phyloP scores from a whole-genome alignment of 2,113 vertebrate genomes.

The Climacteris rufus region DNA sequence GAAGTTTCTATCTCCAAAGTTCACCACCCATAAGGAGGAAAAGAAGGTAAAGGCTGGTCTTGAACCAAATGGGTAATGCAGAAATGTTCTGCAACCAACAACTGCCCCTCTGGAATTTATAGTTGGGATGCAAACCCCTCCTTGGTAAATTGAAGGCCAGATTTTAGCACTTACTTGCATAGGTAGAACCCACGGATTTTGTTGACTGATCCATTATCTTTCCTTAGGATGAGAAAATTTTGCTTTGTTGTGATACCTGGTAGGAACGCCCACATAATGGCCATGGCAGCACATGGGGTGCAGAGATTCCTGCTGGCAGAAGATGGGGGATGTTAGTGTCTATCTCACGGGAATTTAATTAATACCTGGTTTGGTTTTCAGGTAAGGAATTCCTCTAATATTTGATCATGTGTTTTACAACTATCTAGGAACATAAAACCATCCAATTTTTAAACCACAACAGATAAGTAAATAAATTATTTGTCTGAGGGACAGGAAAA shows the following conservation, averaged over 20 bases:
- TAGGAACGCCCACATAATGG: not conserved
- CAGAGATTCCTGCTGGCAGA: not conserved
- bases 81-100: not conserved
- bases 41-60: not conserved
- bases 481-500: not conserved
- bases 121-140: not conserved
- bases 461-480: not conserved
- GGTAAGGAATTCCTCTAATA: not conserved
- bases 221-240: not conserved
- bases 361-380: not conserved
- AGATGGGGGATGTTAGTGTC: not conserved
- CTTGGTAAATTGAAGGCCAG: not conserved
- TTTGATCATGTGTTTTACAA: not conserved
- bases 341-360: not conserved
- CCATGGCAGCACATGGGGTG: not conserved
- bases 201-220: not conserved
- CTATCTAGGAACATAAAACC: not conserved
- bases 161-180: not conserved
- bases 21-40: not conserved
- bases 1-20: not conserved
- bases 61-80: not conserved
- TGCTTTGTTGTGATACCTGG: not conserved
- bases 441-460: not conserved
- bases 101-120: not conserved
- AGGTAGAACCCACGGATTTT: not conserved